Evolutionary conservation across 1,140 invertebrate species (phyloP).

Genomic region (Triops longicaudatus): DNA sequence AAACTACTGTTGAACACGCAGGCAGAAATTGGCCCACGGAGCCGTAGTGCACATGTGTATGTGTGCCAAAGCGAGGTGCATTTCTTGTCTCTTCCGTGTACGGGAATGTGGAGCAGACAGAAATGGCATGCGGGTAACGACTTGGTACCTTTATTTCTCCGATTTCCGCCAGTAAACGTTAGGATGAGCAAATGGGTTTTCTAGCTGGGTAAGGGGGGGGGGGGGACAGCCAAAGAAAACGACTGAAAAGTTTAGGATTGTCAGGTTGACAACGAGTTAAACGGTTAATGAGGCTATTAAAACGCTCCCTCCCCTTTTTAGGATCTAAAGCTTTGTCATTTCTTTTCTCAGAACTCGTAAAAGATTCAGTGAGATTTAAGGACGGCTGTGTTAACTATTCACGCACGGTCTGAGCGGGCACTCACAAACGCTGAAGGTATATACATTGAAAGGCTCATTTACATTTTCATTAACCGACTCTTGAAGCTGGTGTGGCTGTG

Average conservation of each 20-base stretch:
- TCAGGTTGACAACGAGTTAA: background rate
- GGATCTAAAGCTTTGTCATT: background rate
- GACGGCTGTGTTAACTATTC: background rate
- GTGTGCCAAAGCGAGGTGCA: background rate
- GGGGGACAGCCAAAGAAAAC: background rate
- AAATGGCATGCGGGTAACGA: background rate
- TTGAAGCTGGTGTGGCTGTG: background rate
- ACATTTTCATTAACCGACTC: background rate
- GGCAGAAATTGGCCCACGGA: background rate
- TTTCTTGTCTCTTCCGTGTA: background rate
- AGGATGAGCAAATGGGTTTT: too few relatives aligned
- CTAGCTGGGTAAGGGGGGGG: background rate
- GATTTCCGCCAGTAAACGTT: too few relatives aligned
- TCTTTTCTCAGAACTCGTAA: background rate
- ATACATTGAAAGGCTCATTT: background rate
- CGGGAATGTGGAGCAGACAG: background rate
- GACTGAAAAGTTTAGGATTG: background rate
- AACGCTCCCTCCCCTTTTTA: background rate
- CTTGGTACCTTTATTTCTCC: too few relatives aligned
- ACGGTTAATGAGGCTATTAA: background rate
- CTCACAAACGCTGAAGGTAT: background rate
- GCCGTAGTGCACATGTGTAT: background rate
- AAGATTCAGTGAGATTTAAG: background rate
- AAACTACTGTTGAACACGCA: background rate
- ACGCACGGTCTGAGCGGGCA: background rate